phyloP scores from a whole-genome alignment of 2,113 vertebrate species.

The Oncorhynchus gorbuscha region DNA sequence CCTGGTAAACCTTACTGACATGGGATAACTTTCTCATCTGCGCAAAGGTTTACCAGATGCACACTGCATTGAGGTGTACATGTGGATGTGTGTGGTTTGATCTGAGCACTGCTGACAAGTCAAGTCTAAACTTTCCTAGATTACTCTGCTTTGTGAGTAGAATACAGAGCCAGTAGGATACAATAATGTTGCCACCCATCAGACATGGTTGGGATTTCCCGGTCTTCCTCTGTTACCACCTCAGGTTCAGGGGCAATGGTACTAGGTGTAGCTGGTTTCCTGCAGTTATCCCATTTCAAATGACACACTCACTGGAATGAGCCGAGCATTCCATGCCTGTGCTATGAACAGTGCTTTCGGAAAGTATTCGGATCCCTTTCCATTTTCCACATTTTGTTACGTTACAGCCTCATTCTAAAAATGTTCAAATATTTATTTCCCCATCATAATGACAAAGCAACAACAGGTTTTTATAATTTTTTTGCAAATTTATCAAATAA shows the following conservation, averaged over 20 bases:
- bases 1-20: too few species aligned
- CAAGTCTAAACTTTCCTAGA: too few species aligned
- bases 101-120: neutral
- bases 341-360: neutral
- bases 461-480: too few species aligned
- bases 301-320: neutral
- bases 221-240: neutral
- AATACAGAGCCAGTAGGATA: too few species aligned
- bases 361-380: too few species aligned
- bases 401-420: too few species aligned
- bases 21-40: neutral
- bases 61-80: neutral
- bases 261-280: neutral
- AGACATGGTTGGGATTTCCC: neutral
- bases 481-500: too few species aligned
- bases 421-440: too few species aligned
- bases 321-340: too few species aligned
- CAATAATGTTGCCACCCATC: neutral
- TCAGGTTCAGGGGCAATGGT: neutral
- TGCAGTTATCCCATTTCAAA: neutral
- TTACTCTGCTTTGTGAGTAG: neutral
- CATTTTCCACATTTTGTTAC: too few species aligned
- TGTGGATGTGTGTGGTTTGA: neutral
- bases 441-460: too few species aligned
- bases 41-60: neutral